phyloP scores from a whole-genome alignment of 2,113 vertebrate species.

The Okapia johnstoni region DNA sequence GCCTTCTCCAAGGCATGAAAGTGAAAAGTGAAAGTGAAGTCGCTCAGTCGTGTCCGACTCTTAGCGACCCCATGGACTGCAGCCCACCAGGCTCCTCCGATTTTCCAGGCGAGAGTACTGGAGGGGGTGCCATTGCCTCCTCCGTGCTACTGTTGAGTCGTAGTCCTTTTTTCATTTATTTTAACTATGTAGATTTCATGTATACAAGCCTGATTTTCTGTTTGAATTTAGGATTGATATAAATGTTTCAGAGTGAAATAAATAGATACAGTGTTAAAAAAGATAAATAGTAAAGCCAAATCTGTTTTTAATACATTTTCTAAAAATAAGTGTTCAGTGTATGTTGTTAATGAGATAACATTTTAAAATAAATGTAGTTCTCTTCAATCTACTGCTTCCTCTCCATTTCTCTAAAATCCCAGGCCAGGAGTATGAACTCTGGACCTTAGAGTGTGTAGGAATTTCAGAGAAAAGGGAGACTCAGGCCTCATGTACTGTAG shows the following conservation, averaged over 20 bases:
- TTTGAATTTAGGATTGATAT: not conserved
- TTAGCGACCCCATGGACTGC: no score
- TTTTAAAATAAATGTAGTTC: not conserved
- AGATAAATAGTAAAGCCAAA: not conserved
- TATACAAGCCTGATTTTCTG: not conserved
- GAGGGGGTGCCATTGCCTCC: no score
- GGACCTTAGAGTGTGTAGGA: fast-evolving
- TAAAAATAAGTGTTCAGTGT: not conserved
- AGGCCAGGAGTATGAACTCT: not conserved
- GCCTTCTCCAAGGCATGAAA: no score
- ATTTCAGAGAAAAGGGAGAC: fast-evolving
- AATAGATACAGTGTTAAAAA: not conserved
- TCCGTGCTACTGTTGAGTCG: not conserved
- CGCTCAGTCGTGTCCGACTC: no score
- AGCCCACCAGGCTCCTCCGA: not conserved
- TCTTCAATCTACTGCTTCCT: not conserved
- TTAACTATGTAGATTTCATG: not conserved
- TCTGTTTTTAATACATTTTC: not conserved
- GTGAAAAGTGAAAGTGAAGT: no score
- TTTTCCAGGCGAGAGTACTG: no score
- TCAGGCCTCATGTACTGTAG: fast-evolving
- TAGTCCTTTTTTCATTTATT: not conserved
- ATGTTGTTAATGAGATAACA: not conserved
- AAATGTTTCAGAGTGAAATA: not conserved
- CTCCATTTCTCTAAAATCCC: not conserved